phyloP scores from a whole-genome alignment of 2,113 vertebrate genomes.

The Ctenomys sociabilis region DNA sequence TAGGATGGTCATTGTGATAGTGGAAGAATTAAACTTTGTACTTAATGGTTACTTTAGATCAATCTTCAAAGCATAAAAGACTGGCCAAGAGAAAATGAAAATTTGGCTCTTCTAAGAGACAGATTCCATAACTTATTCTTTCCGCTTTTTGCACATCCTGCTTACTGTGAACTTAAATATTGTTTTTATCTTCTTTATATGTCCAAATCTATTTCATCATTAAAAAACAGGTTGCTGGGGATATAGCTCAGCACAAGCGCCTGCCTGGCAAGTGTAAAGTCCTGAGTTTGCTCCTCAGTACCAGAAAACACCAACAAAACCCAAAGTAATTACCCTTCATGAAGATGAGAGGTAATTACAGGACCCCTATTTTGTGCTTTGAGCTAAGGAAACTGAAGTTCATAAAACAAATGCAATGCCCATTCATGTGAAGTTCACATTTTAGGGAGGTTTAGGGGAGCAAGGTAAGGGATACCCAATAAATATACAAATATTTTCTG shows the following conservation, averaged over 20 bases:
- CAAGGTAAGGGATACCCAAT: neutral
- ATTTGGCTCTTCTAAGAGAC: neutral
- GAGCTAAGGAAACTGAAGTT: neutral
- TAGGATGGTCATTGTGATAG: neutral
- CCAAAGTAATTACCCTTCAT: neutral
- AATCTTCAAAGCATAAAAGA: neutral
- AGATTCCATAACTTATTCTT: neutral
- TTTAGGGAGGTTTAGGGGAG: neutral
- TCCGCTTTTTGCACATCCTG: neutral
- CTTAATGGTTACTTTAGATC: neutral
- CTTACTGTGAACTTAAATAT: neutral
- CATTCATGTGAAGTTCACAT: neutral
- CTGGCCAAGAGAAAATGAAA: neutral
- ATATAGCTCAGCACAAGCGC: no score
- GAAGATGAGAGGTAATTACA: neutral
- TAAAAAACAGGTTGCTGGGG: no score
- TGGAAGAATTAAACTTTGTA: neutral
- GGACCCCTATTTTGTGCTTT: neutral
- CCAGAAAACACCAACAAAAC: no score
- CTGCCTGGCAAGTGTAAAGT: no score
- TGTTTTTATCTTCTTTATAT: neutral
- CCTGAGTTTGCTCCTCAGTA: no score
- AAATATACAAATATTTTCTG: neutral
- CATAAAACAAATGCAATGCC: neutral
- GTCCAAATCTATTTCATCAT: neutral